Evolutionary conservation across 2,888 invertebrate genomes (phyloP).

Genomic region (Amorpha juglandis): DNA sequence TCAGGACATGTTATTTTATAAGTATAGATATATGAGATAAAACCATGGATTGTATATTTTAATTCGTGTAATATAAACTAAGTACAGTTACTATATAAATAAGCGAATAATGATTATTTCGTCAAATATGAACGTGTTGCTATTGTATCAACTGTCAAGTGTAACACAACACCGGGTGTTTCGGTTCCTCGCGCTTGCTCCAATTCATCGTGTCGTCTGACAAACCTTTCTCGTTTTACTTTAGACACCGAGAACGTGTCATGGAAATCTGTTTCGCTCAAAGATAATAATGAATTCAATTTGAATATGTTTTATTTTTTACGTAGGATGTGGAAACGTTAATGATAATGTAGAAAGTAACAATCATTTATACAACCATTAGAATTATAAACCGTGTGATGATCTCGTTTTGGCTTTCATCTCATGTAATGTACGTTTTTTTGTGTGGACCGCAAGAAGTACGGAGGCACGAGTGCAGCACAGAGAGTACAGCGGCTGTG

Average conservation of each 20-base stretch:
- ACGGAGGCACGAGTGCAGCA: conserved; percentile 24
- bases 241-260: conserved; percentile 43
- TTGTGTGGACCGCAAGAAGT: conserved; percentile 30
- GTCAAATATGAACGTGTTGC: conserved; percentile 63
- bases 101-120: conserved; percentile 43
- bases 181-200: conserved; percentile 77
- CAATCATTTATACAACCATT: conserved; percentile 44
- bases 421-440: conserved; percentile 42
- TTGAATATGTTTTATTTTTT: conserved; percentile 30
- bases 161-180: conserved; percentile 72
- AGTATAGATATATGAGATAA: not conserved
- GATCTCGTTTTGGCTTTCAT: conserved; percentile 49
- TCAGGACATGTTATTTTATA: too few relatives aligned
- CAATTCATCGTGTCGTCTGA: conserved; percentile 78
- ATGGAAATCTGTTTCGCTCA: conserved; percentile 40
- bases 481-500: conserved; percentile 33
- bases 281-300: conserved; percentile 34
- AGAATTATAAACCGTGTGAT: conserved; percentile 47
- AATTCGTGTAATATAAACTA: not conserved
- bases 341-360: conserved; percentile 50
- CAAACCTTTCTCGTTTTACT: conserved; percentile 81
- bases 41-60: not conserved
- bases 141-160: conserved; percentile 76
- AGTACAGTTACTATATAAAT: conserved; percentile 24
- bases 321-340: conserved; percentile 36